These are phyloP conservation scores for Hafferia zeledoni DNA, from an alignment of 2,797 vertebrate genomes.

Conservation along the genomic window DNA sequence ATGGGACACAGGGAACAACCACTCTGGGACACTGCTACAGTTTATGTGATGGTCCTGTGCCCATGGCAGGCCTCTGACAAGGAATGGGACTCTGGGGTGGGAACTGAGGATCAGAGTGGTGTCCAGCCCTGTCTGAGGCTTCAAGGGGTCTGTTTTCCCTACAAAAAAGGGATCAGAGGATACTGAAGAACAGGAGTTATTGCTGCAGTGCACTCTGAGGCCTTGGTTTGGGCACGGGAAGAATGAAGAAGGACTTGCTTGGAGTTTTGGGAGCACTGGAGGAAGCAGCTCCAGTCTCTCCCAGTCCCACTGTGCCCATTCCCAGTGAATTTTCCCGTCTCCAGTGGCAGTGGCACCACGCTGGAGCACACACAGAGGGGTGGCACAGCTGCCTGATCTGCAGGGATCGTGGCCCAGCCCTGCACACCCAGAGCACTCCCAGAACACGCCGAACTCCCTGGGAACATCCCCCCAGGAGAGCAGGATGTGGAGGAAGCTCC, in stretches of 20 bases:
- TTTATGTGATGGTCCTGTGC: background rate
- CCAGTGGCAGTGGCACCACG: background rate
- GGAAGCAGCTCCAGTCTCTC: fast-evolving
- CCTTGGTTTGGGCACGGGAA: background rate
- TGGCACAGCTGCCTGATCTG: background rate
- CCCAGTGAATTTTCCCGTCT: background rate
- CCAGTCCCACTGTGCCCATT: background rate
- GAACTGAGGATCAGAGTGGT: background rate
- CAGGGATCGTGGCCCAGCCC: background rate
- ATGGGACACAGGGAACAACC: fast-evolving
- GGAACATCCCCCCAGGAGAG: background rate
- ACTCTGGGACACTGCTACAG: fast-evolving
- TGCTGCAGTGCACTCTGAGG: background rate
- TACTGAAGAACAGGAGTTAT: fast-evolving
- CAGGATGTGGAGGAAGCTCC: slow-evolving; percentile 3
- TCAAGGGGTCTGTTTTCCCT: background rate
- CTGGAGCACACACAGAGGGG: fast-evolving
- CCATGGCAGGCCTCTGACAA: background rate
- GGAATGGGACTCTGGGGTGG: background rate
- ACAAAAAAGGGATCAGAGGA: background rate
- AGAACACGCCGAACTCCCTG: background rate
- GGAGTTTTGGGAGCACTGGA: background rate
- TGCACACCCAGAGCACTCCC: background rate
- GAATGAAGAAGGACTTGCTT: background rate
- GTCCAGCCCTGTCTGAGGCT: background rate